Evolutionary conservation across 2,888 invertebrate species (phyloP).

Genomic region (Tribolium freemani): DNA sequence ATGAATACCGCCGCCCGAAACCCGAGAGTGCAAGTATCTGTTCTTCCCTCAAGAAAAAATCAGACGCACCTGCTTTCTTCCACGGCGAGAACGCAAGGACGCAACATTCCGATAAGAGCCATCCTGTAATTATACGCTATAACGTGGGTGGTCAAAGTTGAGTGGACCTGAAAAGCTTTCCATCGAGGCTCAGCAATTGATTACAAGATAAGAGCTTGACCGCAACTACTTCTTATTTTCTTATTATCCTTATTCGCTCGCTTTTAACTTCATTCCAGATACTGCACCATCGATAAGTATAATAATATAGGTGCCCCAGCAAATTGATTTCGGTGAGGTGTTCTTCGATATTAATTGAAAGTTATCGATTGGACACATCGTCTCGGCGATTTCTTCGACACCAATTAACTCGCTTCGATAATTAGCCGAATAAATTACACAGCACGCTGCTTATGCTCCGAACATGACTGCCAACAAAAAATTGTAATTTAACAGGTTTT

Average conservation of each 20-base stretch:
- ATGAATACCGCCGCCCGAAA: neutral
- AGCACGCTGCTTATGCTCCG: no score
- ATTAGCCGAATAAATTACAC: neutral
- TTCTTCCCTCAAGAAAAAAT: neutral
- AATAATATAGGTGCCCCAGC: constrained; percentile 49
- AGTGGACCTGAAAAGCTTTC: constrained; percentile 46
- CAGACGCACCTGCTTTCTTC: constrained; percentile 1
- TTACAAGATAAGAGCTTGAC: constrained; percentile 48
- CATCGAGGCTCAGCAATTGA: constrained; percentile 40
- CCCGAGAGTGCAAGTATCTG: neutral
- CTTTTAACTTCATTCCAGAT: constrained; percentile 51
- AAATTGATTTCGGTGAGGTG: constrained; percentile 52
- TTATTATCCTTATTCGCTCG: constrained; percentile 49
- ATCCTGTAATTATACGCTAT: constrained; percentile 44
- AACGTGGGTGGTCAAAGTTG: constrained; percentile 45
- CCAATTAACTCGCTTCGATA: constrained; percentile 16
- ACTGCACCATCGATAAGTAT: constrained; percentile 54
- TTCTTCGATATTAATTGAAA: constrained; percentile 46
- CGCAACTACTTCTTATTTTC: constrained; percentile 51
- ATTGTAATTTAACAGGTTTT: no score
- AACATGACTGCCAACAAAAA: no score
- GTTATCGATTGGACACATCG: constrained; percentile 35
- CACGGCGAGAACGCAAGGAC: neutral
- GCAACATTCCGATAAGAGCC: constrained; percentile 41
- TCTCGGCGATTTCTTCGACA: constrained; percentile 4